Conservation (phyloP, 2,113 vertebrate genomes). For the Ophiodon elongatus region DNA sequence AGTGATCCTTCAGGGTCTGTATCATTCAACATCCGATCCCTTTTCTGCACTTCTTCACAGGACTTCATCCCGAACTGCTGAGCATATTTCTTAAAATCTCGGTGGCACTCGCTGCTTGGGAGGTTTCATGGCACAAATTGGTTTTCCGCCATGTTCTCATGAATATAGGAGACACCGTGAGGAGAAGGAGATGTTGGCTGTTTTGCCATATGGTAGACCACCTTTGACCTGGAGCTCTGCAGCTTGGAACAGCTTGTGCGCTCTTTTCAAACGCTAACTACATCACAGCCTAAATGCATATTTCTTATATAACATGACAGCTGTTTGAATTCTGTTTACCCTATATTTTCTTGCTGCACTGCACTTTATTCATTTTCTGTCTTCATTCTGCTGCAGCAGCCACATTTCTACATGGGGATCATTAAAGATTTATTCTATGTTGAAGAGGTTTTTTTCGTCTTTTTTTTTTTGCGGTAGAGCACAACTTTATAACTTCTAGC, state of each 20-base stretch:
- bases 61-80: neutral
- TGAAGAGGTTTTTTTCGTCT: neutral
- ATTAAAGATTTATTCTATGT: conserved; percentile 23
- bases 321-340: conserved; percentile 13
- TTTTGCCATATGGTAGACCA: neutral
- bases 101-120: neutral
- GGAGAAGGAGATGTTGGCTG: neutral
- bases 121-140: neutral
- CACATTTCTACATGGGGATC: neutral
- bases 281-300: conserved; percentile 8
- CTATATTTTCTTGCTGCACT: neutral
- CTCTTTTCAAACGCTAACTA: conserved; percentile 1
- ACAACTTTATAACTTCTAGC: too few species aligned
- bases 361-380: neutral
- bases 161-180: neutral
- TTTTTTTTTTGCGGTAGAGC: too few species aligned
- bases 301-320: conserved; percentile 27
- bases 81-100: neutral
- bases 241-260: conserved; percentile 18
- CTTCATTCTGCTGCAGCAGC: neutral
- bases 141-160: conserved; percentile 3
- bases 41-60: neutral
- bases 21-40: neutral
- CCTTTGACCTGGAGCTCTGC: conserved; percentile 20
- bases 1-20: neutral